Evolutionary conservation across 2,888 invertebrate species (phyloP).

Genomic region (Trissonchulus latispiculum): DNA sequence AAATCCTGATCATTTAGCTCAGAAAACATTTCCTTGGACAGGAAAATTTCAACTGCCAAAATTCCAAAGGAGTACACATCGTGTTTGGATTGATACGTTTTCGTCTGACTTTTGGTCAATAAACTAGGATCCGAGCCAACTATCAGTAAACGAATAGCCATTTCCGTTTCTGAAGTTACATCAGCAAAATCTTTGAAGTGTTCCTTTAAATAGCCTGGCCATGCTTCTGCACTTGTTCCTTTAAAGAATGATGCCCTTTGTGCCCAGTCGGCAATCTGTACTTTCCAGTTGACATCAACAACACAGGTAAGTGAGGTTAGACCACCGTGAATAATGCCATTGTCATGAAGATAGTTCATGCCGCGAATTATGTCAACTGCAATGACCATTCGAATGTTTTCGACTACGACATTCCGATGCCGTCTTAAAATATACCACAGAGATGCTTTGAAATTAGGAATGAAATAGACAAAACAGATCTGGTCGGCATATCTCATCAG

Average conservation of each 20-base stretch:
- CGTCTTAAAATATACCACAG: neutral
- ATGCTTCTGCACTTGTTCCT: neutral
- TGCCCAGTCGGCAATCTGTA: constrained; percentile 42
- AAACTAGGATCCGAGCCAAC: neutral
- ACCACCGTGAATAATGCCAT: constrained; percentile 40
- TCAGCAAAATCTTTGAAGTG: neutral
- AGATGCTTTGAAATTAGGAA: neutral
- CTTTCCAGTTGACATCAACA: constrained; percentile 41
- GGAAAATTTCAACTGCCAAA: constrained; percentile 15
- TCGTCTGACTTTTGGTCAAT: neutral
- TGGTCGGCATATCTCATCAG: neutral
- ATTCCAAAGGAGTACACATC: constrained; percentile 21
- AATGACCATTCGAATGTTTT: constrained; percentile 16
- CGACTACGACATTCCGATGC: constrained; percentile 16
- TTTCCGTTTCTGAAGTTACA: neutral
- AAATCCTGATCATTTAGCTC: neutral
- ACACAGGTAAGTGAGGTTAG: constrained; percentile 36
- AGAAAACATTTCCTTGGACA: neutral
- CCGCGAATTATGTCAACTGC: constrained; percentile 28
- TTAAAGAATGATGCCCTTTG: constrained; percentile 25
- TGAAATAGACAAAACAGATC: constrained; percentile 8
- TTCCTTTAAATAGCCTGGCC: neutral
- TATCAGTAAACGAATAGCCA: neutral
- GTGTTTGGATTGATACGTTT: constrained; percentile 3
- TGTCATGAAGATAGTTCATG: constrained; percentile 38